These are phyloP conservation scores for Bombylius major DNA, from an alignment of 2,888 invertebrate species.

Conservation along the genomic window DNA sequence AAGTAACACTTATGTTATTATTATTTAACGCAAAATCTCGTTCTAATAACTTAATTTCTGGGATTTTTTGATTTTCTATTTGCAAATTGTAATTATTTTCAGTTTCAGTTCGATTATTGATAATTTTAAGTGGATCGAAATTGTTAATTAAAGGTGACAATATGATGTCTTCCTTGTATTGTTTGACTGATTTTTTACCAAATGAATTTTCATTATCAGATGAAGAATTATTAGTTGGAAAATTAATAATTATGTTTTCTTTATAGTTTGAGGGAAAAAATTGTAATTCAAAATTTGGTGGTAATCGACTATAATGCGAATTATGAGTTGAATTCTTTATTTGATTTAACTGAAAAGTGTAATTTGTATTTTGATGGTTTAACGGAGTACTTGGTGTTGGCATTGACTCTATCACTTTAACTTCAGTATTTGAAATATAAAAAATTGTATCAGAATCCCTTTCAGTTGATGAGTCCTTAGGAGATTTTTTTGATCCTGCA, in stretches of 20 bases:
- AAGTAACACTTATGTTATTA: conserved; percentile 26
- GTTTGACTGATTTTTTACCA: conserved; percentile 33
- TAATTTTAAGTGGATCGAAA: conserved; percentile 13
- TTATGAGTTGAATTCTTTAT: not conserved
- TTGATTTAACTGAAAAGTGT: not conserved
- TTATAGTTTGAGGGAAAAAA: too few species aligned
- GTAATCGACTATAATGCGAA: not conserved
- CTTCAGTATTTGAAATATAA: conserved; percentile 38
- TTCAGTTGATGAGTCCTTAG: conserved; percentile 18
- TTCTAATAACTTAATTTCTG: not conserved
- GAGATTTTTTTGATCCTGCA: not conserved
- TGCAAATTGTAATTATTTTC: not conserved
- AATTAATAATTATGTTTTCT: too few species aligned
- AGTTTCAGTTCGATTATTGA: conserved; percentile 3
- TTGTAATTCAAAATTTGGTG: not conserved
- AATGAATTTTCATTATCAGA: conserved; percentile 25
- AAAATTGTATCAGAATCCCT: conserved; percentile 37
- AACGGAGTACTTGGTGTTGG: conserved; percentile 22
- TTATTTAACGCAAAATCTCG: conserved; percentile 1
- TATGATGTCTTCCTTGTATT: conserved; percentile 16
- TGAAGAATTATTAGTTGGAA: not conserved
- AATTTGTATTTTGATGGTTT: not conserved
- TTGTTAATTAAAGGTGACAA: conserved; percentile 3
- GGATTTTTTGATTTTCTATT: not conserved
- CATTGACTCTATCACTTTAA: conserved; percentile 34